A percentile compares a stretch with the other conserved stretches of the same genome.
Conservation (phyloP, 2,888 invertebrate species). For the Thysanoteuthis rhombus region DNA sequence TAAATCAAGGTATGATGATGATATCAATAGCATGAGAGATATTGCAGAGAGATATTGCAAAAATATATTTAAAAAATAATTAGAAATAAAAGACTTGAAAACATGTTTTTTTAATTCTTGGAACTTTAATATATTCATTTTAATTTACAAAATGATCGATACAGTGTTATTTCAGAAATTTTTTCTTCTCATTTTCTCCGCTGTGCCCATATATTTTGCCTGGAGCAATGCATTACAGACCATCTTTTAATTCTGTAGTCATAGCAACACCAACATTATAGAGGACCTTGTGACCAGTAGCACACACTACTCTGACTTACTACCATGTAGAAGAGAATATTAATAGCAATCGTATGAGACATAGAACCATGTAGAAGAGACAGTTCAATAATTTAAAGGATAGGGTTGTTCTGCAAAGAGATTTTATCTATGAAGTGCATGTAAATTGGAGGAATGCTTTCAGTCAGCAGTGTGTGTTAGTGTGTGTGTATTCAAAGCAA, state of each 20-base stretch:
- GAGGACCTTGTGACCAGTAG: background rate
- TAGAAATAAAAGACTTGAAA: background rate
- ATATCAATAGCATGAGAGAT: no score
- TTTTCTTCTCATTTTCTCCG: background rate
- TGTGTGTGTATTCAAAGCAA: background rate
- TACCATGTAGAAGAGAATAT: background rate
- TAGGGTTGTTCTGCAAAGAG: background rate
- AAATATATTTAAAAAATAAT: background rate
- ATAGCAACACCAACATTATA: background rate
- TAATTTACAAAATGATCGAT: background rate
- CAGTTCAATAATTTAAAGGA: background rate
- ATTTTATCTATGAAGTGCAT: background rate
- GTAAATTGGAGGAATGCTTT: background rate
- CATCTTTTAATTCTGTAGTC: background rate
- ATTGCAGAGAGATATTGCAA: no score
- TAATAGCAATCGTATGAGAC: background rate
- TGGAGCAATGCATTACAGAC: background rate
- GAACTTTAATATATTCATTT: background rate
- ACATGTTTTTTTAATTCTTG: background rate
- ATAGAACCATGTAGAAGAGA: background rate
- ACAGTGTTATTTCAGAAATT: background rate
- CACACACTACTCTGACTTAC: background rate
- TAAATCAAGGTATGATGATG: no score
- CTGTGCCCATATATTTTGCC: background rate
- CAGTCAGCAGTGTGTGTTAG: background rate